Conservation (phyloP, 2,888 invertebrate genomes). For the Amiota mariae region DNA sequence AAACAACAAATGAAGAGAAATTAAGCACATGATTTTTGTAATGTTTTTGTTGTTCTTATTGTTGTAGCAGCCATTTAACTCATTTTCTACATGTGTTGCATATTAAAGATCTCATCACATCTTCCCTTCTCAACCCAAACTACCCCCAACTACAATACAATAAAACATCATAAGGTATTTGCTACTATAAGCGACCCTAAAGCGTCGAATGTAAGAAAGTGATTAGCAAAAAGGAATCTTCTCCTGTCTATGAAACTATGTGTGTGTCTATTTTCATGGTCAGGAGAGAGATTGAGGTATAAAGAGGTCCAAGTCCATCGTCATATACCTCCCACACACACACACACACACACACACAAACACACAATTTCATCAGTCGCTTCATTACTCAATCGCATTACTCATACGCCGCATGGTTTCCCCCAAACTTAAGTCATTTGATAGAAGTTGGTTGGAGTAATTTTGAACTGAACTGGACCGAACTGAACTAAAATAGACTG, state of each 20-base stretch:
- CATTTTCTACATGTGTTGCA: constrained; percentile 71
- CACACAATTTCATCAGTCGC: too few species aligned
- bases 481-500: too few species aligned
- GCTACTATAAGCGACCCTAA: too few species aligned
- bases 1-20: constrained; percentile 38
- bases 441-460: not conserved
- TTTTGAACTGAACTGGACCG: too few species aligned
- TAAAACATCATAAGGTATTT: not conserved
- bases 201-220: constrained; percentile 5
- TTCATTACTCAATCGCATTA: constrained; percentile 16
- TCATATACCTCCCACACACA: too few species aligned
- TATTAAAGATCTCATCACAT: constrained; percentile 52
- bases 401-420: constrained; percentile 8
- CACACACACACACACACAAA: too few species aligned
- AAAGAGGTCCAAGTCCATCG: too few species aligned
- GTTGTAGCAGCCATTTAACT: constrained; percentile 61
- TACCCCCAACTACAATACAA: not conserved
- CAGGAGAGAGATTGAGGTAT: too few species aligned
- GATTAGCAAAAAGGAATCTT: constrained; percentile 2
- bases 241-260: not conserved
- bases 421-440: not conserved
- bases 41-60: constrained; percentile 39
- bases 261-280: constrained; percentile 4
- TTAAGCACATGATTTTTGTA: constrained; percentile 61
- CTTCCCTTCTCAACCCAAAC: not conserved